Evolutionary conservation across 2,797 vertebrate genomes (phyloP), one percentile per base, ranked within the genome.

Genomic region (Emydoidea blandingii): DNA sequence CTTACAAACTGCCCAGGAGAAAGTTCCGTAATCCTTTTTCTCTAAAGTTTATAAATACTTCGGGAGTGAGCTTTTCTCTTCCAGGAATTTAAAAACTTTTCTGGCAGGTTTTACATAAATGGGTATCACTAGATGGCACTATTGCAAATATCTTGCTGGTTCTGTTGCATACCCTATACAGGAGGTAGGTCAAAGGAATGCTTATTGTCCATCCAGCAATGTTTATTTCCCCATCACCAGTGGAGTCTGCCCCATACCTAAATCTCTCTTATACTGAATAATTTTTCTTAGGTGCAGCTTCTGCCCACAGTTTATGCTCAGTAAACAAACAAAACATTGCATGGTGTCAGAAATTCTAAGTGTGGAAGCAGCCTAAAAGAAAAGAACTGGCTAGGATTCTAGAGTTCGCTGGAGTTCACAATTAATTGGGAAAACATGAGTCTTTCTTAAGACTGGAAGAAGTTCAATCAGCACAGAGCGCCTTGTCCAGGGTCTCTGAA

Each of bases 51-150:
- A 0, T 59, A 86, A 52, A 11, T n/a, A 12, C 50, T 76, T 87
- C 6, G 78, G 18, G 18, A 68, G 9, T 68, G n/a, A 68, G 23
- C 15, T 92, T 90, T 90, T 90, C 2, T 37, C 3, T 90, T 41
- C 59, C 84, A 27, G 37, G 18, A 91, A 7, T 91, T 93, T 81
- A 62, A 34, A 10, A 54, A 5, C 37, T 86, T 31, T 91, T 79
- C 34, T 89, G 44, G 54, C 15, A 21, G 37, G 18, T 34, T 27
- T 82, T 57, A 47, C 29, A 21, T 59, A 44, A 59, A 44, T 82
- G 2, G 29, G 31, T 83, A 84, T 94, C 97, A 96, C 91, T 91
- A 97, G 96, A 84, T 97, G 97, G 96, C 95, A 91, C 92, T 97
- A 79, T 96, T 90, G 90, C 37, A 90, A 93, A 50, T 0, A 29